Evolutionary conservation across 2,797 vertebrate genomes (phyloP).

Genomic region (Platyrinchus mystaceus): DNA sequence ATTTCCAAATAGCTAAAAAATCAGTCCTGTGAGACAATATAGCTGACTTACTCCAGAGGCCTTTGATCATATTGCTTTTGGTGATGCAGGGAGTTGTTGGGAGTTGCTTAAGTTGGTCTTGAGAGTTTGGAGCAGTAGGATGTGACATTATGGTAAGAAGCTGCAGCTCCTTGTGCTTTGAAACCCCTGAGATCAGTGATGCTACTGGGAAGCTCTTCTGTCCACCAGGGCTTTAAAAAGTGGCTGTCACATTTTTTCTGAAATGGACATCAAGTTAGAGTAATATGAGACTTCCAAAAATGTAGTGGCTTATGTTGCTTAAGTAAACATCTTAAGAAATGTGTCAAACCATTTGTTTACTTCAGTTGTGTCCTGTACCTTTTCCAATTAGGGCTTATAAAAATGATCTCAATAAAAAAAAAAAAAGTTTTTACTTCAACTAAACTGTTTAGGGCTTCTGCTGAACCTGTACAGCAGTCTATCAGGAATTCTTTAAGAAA

Average conservation of each 20-base stretch:
- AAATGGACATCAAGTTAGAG: neutral
- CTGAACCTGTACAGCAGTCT: neutral
- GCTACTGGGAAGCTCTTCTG: neutral
- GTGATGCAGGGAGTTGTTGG: neutral
- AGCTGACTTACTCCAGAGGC: neutral
- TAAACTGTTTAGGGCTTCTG: neutral
- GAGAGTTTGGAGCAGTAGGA: neutral
- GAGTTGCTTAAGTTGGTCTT: neutral
- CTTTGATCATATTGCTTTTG: neutral
- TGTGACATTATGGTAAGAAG: neutral
- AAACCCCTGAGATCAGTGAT: neutral
- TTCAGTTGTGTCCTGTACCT: neutral
- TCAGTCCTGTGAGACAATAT: neutral
- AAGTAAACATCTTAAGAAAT: neutral
- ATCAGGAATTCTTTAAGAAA: neutral
- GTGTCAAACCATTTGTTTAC: neutral
- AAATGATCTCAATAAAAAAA: neutral
- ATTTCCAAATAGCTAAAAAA: neutral
- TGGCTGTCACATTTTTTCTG: fast-evolving
- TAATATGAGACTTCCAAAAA: neutral
- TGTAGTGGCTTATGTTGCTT: neutral
- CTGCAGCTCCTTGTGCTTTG: neutral
- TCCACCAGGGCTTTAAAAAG: neutral
- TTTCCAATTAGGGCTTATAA: neutral
- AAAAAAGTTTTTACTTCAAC: neutral